phyloP scores from a whole-genome alignment of 2,888 invertebrate species.

The Steinernema hermaphroditum region DNA sequence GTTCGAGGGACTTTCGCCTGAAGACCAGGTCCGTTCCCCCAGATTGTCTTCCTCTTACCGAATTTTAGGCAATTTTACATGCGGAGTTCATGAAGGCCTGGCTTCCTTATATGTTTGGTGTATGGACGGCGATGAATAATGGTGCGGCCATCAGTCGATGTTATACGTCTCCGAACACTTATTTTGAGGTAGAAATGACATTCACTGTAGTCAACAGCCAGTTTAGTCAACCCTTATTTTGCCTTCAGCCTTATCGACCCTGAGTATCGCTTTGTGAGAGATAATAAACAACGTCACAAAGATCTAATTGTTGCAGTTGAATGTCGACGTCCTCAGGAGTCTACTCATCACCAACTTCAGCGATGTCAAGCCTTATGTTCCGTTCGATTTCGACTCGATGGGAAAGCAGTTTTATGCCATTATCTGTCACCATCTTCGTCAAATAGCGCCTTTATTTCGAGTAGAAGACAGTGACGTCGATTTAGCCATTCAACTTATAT shows the following conservation, averaged over 20 bases:
- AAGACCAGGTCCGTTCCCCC: constrained; percentile 15
- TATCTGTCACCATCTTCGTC: background rate
- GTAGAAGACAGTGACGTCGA: background rate
- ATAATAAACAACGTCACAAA: no score
- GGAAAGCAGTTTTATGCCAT: constrained; percentile 1
- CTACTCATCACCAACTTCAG: background rate
- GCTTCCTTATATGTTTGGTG: background rate
- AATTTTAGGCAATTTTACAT: background rate
- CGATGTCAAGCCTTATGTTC: constrained; percentile 6
- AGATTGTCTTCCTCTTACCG: no score
- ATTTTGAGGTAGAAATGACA: constrained; percentile 2
- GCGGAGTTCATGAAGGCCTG: background rate
- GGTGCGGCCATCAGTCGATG: background rate
- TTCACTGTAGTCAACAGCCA: no score
- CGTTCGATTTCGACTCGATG: background rate
- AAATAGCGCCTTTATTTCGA: background rate
- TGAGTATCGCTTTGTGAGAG: no score
- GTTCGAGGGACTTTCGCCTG: background rate
- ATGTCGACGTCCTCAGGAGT: background rate
- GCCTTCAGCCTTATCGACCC: no score
- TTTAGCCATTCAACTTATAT: background rate
- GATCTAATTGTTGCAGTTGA: constrained; percentile 16
- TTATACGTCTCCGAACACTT: background rate
- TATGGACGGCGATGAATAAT: constrained; percentile 22
- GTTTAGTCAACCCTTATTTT: no score